These are phyloP conservation scores for Myiozetetes cayanensis DNA, from an alignment of 2,113 vertebrate genomes.

Conservation along the genomic window DNA sequence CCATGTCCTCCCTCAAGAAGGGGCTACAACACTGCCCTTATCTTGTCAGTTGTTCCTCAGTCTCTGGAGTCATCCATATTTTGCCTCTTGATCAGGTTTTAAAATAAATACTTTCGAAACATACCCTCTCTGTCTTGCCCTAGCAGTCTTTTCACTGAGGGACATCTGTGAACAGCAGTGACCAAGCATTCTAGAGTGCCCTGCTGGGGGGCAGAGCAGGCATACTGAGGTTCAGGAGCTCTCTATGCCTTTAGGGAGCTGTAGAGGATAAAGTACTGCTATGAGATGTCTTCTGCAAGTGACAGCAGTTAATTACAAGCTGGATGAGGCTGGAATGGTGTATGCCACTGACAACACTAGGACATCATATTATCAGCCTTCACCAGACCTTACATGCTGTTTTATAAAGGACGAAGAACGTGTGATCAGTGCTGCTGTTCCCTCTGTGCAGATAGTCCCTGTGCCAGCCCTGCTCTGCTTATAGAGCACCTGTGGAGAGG, in stretches of 20 bases:
- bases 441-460: neutral
- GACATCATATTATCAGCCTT: neutral
- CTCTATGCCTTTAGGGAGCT: neutral
- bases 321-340: neutral
- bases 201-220: neutral
- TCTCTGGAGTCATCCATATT: neutral
- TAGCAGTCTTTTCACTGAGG: neutral
- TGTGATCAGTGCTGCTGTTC: neutral
- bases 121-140: neutral
- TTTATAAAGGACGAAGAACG: neutral
- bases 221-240: neutral
- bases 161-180: neutral
- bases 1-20: neutral
- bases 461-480: neutral
- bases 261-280: neutral
- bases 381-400: neutral
- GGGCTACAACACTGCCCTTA: neutral
- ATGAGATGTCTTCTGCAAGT: neutral
- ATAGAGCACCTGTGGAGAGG: neutral
- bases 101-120: neutral
- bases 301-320: slow-evolving; percentile 34
- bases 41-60: neutral
- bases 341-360: neutral
- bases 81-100: neutral
- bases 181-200: neutral